These are phyloP conservation scores for Pollenia labialis DNA, from an alignment of 2,888 invertebrate species.

Conservation along the genomic window DNA sequence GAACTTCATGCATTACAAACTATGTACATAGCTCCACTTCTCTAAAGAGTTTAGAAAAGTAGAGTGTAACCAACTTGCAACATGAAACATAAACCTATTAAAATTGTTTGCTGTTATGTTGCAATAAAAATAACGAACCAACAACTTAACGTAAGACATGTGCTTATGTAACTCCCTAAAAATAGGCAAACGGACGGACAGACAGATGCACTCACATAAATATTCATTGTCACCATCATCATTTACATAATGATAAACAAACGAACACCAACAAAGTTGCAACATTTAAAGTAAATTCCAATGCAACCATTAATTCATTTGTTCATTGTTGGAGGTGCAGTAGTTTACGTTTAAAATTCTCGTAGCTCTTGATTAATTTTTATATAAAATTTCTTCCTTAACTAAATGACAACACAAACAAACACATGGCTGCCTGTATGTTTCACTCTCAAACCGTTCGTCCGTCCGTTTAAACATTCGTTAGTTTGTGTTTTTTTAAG, in stretches of 20 bases:
- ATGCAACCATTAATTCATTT: conserved; percentile 45
- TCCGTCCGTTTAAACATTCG: neutral
- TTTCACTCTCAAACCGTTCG: neutral
- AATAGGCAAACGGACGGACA: neutral
- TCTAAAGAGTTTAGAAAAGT: conserved; percentile 33
- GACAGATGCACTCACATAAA: conserved; percentile 50
- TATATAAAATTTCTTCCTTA: conserved; percentile 43
- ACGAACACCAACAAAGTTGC: conserved; percentile 3
- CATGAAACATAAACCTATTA: conserved; percentile 69
- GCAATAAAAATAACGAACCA: conserved; percentile 60
- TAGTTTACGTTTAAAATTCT: conserved; percentile 11
- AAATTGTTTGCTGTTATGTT: conserved; percentile 57
- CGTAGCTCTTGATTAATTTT: conserved; percentile 33
- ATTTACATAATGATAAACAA: conserved; percentile 62
- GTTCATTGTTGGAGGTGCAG: conserved; percentile 64
- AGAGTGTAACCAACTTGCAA: conserved; percentile 53
- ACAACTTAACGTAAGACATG: conserved; percentile 41
- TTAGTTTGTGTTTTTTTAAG: conserved; percentile 24
- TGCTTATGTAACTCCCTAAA: conserved; percentile 32
- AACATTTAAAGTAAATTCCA: conserved; percentile 34
- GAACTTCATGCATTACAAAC: conserved; percentile 53
- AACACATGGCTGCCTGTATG: conserved; percentile 1
- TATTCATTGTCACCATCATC: conserved; percentile 70
- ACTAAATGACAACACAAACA: conserved; percentile 34
- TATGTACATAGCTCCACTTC: neutral